These are phyloP conservation scores for Melieria crassipennis DNA, from an alignment of 2,888 invertebrate genomes.

Conservation along the genomic window DNA sequence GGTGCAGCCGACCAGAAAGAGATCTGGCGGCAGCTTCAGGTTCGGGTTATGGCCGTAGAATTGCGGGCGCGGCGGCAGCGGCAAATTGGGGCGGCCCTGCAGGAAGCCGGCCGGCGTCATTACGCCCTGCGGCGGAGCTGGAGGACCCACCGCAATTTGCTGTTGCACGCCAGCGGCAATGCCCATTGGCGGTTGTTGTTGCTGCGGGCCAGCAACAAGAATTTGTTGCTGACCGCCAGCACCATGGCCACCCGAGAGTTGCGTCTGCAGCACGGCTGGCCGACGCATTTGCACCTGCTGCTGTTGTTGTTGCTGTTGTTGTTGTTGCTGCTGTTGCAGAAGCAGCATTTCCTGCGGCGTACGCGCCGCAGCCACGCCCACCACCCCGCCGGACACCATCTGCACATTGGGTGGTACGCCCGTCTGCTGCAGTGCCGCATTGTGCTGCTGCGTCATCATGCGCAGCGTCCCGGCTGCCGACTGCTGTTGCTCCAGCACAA, in stretches of 20 bases:
- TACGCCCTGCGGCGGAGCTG: conserved; percentile 49
- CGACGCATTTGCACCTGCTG: conserved; percentile 68
- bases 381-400: conserved; percentile 47
- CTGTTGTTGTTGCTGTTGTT: conserved; percentile 67
- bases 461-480: conserved; percentile 78
- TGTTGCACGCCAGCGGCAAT: conserved; percentile 45
- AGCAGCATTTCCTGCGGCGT: conserved; percentile 69
- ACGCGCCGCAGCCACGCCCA: conserved; percentile 63
- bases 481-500: conserved; percentile 38
- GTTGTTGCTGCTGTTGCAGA: conserved; percentile 68
- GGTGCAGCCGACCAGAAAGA: conserved; percentile 92
- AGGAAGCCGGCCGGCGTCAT: conserved; percentile 67
- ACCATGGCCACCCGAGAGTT: conserved; percentile 52
- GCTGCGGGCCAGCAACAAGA: conserved; percentile 48
- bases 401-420: conserved; percentile 37
- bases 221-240: conserved; percentile 50
- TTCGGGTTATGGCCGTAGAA: conserved; percentile 95
- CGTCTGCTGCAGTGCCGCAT: conserved; percentile 69
- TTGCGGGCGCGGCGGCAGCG: conserved; percentile 73
- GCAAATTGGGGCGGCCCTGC: conserved; percentile 63
- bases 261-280: conserved; percentile 52
- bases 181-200: conserved; percentile 42
- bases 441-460: conserved; percentile 86
- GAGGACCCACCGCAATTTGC: conserved; percentile 41
- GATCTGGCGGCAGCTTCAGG: conserved; percentile 85